Evolutionary conservation across 2,888 invertebrate genomes (phyloP).

Genomic region (Clistopyga incitator): DNA sequence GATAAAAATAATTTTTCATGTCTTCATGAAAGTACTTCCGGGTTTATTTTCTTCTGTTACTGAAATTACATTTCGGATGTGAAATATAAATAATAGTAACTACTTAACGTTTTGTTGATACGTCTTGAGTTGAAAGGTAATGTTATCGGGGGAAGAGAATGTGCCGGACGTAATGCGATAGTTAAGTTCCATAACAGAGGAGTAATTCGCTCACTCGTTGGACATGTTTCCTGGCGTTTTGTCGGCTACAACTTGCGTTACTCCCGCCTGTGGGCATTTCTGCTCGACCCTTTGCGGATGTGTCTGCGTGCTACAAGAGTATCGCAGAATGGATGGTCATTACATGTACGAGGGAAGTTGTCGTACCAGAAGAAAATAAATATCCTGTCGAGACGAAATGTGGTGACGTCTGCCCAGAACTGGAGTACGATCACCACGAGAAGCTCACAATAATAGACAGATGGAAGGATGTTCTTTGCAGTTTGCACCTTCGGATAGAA

Average conservation of each 20-base stretch:
- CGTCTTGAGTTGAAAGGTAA: not conserved
- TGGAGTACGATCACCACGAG: slow-evolving; percentile 44
- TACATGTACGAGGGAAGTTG: slow-evolving; percentile 56
- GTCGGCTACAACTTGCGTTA: not conserved
- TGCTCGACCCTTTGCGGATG: slow-evolving; percentile 23
- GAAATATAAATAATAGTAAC: too few species aligned
- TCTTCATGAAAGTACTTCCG: too few species aligned
- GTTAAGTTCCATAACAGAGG: slow-evolving; percentile 22
- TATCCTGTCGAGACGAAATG: slow-evolving; percentile 45
- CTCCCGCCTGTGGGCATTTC: not conserved
- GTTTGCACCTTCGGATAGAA: not conserved
- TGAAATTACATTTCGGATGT: too few species aligned
- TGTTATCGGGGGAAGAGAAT: slow-evolving; percentile 3
- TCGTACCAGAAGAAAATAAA: slow-evolving; percentile 64
- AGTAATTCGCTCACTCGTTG: slow-evolving; percentile 34
- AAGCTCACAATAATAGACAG: slow-evolving; percentile 46
- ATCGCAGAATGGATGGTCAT: slow-evolving; percentile 57
- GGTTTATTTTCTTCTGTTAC: too few species aligned
- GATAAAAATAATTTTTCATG: too few species aligned
- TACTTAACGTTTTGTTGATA: not conserved
- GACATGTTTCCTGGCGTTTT: slow-evolving; percentile 11
- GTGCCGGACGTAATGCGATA: slow-evolving; percentile 15
- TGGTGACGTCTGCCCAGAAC: slow-evolving; percentile 17
- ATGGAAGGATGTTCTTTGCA: slow-evolving; percentile 48
- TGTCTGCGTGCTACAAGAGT: slow-evolving; percentile 40